Evolutionary conservation across 2,888 invertebrate genomes (phyloP).

Genomic region (Balanococcus diminutus): DNA sequence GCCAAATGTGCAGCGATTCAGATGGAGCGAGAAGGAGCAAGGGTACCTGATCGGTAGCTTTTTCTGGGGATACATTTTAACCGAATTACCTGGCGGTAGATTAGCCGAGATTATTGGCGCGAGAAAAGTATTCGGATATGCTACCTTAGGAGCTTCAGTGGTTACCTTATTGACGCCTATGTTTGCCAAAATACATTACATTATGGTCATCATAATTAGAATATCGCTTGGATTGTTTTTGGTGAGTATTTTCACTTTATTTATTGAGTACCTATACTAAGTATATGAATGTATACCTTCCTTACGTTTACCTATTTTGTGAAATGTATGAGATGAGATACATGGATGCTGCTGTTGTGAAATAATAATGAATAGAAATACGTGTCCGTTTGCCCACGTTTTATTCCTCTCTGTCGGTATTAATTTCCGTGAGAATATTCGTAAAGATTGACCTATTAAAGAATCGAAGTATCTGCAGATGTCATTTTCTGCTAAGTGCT

Average conservation of each 20-base stretch:
- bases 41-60: slow-evolving; percentile 84
- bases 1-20: slow-evolving; percentile 63
- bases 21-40: slow-evolving; percentile 79
- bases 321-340: too few species aligned
- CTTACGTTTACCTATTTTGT: too few species aligned
- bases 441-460: neutral
- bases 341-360: too few species aligned
- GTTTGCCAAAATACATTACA: slow-evolving; percentile 71
- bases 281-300: too few species aligned
- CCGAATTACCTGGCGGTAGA: slow-evolving; percentile 86
- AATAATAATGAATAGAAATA: too few species aligned
- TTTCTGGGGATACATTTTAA: slow-evolving; percentile 91
- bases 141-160: slow-evolving; percentile 80
- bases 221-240: slow-evolving; percentile 78
- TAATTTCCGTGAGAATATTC: neutral
- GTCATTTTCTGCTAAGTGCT: too few species aligned
- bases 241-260: slow-evolving; percentile 60
- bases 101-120: slow-evolving; percentile 84
- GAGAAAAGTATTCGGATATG: slow-evolving; percentile 83
- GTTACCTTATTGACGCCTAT: slow-evolving; percentile 81
- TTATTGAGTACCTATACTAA: too few species aligned
- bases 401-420: neutral
- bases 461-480: too few species aligned
- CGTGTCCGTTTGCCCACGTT: neutral
- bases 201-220: slow-evolving; percentile 72